These are phyloP conservation scores for Macropis europaea DNA, from an alignment of 2,888 invertebrate genomes.

Conservation along the genomic window DNA sequence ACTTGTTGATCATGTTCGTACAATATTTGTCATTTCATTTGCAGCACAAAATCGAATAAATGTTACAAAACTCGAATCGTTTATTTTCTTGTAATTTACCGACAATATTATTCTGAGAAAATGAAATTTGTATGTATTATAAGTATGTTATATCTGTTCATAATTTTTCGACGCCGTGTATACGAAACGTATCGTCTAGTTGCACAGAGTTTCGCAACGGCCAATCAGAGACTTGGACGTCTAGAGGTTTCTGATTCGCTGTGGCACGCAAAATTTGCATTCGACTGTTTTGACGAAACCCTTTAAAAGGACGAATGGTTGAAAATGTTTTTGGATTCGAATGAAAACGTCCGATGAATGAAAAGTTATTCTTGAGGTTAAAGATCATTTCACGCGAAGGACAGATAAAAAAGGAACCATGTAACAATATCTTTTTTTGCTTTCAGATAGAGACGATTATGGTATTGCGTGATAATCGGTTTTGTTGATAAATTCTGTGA, in stretches of 20 bases:
- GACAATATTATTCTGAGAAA: too few species aligned
- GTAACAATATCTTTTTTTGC: background rate
- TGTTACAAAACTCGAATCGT: background rate
- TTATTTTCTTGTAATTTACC: too few species aligned
- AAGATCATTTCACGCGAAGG: background rate
- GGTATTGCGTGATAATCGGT: constrained; percentile 7
- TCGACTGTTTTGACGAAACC: background rate
- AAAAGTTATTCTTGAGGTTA: constrained; percentile 13
- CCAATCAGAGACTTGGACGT: background rate
- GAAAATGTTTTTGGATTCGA: background rate
- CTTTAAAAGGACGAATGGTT: background rate
- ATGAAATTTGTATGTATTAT: too few species aligned
- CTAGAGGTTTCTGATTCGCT: background rate
- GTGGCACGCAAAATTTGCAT: background rate
- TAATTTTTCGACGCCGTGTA: constrained; percentile 3
- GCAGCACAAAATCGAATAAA: constrained; percentile 27
- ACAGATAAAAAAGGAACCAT: background rate
- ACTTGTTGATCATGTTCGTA: background rate
- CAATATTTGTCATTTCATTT: constrained; percentile 1
- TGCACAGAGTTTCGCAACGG: background rate
- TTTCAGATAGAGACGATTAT: background rate
- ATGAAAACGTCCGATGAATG: background rate
- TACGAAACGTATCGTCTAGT: background rate
- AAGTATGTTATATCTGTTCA: background rate
- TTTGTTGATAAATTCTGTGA: background rate